These are phyloP conservation scores for Drosophila mulleri DNA, from an alignment of 2,888 invertebrate species.

Conservation along the genomic window DNA sequence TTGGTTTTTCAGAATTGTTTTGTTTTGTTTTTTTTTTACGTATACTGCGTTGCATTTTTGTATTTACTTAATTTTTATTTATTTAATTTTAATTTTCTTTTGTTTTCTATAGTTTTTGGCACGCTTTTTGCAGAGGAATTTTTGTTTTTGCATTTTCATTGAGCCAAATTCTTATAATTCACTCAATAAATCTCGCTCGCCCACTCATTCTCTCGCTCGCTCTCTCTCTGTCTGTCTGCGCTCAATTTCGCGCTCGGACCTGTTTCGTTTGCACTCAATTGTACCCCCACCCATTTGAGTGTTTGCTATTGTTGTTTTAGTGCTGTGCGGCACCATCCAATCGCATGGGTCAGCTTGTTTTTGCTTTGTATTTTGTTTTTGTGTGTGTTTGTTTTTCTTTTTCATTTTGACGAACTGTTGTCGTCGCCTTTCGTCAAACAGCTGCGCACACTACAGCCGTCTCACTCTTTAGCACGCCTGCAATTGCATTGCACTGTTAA, in stretches of 20 bases:
- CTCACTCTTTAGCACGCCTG: constrained; percentile 57
- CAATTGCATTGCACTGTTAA: constrained; percentile 39
- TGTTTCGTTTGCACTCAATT: constrained; percentile 49
- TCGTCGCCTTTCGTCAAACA: constrained; percentile 77
- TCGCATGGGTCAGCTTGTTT: constrained; percentile 61
- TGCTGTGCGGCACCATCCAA: constrained; percentile 62
- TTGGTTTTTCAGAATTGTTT: constrained; percentile 2
- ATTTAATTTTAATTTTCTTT: constrained; percentile 23
- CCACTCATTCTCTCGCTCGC: not conserved
- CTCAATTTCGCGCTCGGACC: constrained; percentile 47
- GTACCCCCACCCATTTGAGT: constrained; percentile 61
- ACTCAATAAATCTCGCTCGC: constrained; percentile 49
- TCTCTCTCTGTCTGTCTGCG: not conserved
- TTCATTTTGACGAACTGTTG: constrained; percentile 77
- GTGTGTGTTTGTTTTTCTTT: constrained; percentile 41
- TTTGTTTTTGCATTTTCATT: constrained; percentile 21
- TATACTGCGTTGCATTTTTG: constrained; percentile 80
- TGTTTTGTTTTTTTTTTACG: constrained; percentile 59
- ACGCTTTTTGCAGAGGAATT: constrained; percentile 52
- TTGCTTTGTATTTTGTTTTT: constrained; percentile 62
- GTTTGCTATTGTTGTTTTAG: constrained; percentile 48
- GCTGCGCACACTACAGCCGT: constrained; percentile 51
- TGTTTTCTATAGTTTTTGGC: constrained; percentile 51
- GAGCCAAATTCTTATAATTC: constrained; percentile 8
- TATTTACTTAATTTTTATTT: constrained; percentile 57